These are phyloP conservation scores for Oscarella lobularis DNA, from an alignment of 37 sponge, comb jelly and placozoan genomes.

Conservation along the genomic window DNA sequence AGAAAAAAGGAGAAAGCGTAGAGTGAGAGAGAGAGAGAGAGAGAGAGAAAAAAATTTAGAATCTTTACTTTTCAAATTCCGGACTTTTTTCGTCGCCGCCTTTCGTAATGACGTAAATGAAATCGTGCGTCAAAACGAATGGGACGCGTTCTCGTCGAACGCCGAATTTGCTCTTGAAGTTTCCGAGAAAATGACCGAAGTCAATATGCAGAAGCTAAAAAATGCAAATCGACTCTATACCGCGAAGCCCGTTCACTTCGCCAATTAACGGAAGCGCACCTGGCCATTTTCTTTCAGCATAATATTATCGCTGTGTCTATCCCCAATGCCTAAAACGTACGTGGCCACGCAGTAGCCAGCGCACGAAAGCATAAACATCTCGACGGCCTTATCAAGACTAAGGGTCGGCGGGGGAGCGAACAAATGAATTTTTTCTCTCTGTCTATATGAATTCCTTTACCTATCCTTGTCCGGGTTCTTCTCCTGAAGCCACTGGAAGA, in stretches of 20 bases:
- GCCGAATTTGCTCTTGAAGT: conserved; percentile 96
- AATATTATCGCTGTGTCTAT: conserved; percentile 95
- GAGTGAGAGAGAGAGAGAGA: too few relatives aligned
- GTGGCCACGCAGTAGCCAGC: conserved; percentile 99
- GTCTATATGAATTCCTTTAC: too few relatives aligned
- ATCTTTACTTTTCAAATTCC: conserved; percentile 37
- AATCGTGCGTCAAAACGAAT: conserved; percentile 86
- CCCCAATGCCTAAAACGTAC: conserved; percentile 92
- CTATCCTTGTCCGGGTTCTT: conserved; percentile 35
- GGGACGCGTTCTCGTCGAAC: conserved; percentile 95
- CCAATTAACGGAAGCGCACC: conserved; percentile 21
- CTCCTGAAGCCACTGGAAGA: conserved; percentile 70
- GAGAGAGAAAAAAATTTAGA: too few relatives aligned
- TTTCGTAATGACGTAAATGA: conserved; percentile 81
- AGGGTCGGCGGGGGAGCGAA: not conserved
- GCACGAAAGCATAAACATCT: conserved; percentile 84
- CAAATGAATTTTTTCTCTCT: too few relatives aligned
- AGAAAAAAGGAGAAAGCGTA: not conserved
- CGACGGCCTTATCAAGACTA: conserved; percentile 66
- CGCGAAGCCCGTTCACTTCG: not conserved
- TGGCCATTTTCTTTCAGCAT: conserved; percentile 86
- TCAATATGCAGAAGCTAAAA: conserved; percentile 94
- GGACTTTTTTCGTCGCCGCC: conserved; percentile 36
- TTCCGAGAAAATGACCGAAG: conserved; percentile 98
- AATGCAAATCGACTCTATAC: not conserved